These are phyloP conservation scores for Hystrix cristata DNA, from an alignment of 2,113 vertebrate species.

Conservation along the genomic window DNA sequence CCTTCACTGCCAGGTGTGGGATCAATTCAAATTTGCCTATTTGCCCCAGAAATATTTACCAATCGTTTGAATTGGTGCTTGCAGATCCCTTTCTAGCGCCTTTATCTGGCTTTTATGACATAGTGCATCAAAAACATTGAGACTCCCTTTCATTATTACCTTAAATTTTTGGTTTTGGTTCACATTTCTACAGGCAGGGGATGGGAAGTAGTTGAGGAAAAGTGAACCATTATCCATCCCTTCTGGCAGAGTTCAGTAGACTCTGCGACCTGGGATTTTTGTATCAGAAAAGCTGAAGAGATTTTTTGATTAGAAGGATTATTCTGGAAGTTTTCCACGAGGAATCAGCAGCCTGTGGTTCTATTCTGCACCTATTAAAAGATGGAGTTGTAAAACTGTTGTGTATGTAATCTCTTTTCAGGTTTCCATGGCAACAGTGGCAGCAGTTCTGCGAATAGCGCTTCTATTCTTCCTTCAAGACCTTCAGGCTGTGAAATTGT, in stretches of 20 bases:
- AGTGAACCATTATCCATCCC: not conserved
- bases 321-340: constrained; percentile 73
- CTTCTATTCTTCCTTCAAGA: constrained; percentile 74
- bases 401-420: constrained; percentile 75
- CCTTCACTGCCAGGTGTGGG: not conserved
- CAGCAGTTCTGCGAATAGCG: constrained; percentile 66
- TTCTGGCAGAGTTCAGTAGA: constrained; percentile 14
- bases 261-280: constrained; percentile 63
- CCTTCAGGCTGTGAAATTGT: constrained; percentile 68
- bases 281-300: constrained; percentile 61
- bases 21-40: not conserved
- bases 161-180: constrained; percentile 13
- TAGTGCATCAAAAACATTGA: not conserved
- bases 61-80: not conserved
- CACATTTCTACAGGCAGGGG: not conserved
- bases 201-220: constrained; percentile 26
- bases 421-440: constrained; percentile 77
- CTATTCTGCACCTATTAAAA: constrained; percentile 77
- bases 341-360: constrained; percentile 71
- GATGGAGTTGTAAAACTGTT: constrained; percentile 77
- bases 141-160: not conserved
- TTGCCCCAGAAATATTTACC: not conserved
- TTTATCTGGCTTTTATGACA: not conserved
- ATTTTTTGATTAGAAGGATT: constrained; percentile 76
- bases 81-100: not conserved